Base-by-base conservation (phyloP, 2,797 vertebrate genomes). In the Labeo calbasu region DNA sequence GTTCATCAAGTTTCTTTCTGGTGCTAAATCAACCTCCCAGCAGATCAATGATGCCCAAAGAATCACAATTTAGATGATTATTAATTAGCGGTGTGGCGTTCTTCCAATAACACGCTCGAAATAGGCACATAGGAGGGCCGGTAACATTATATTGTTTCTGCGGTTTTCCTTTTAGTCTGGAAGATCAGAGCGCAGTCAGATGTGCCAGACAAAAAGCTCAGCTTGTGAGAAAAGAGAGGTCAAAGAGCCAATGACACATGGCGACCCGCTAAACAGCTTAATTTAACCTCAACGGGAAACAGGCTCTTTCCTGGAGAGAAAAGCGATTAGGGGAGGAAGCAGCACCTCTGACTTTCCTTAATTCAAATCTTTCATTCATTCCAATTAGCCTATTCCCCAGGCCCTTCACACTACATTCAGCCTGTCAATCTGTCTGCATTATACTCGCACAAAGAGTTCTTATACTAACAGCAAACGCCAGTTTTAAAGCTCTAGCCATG, bases 341-440 rank as follows among this genome's bases (percentile, higher is more conserved):
- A 14, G 88, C 91, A 92, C 91, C 89, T 92, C 91, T 91, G 89
- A 87, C 90, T 90, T 92, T 88, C 76, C 86, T 92, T 89, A 89
- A 93, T 92, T 90, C 89, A 92, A 92, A 92, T 91, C 87, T 91
- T 91, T 86, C 81, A 91, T 93, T 93, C 88, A 90, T 88, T 78
- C 86, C 90, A 92, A 93, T 94, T 94, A 94, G 88, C 91, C 90
- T 91, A 89, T 92, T 85, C 90, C 88, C 86, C 84, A 73, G 88
- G 85, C 85, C 81, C 14, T 83, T 86, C 88, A 86, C 85, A 77
- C 87, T 88, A 85, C 86, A 84, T 90, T 92, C 86, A 88, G 68
- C 43, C 89, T 92, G 88, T 91, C 92, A 92, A 86, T 87, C 84
- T 71, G 46, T 76, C 79, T 84, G 79, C 81, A 84, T 91, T 90